Evolutionary conservation across 2,797 vertebrate genomes (phyloP).

Genomic region (Odontamblyopus rebecca): DNA sequence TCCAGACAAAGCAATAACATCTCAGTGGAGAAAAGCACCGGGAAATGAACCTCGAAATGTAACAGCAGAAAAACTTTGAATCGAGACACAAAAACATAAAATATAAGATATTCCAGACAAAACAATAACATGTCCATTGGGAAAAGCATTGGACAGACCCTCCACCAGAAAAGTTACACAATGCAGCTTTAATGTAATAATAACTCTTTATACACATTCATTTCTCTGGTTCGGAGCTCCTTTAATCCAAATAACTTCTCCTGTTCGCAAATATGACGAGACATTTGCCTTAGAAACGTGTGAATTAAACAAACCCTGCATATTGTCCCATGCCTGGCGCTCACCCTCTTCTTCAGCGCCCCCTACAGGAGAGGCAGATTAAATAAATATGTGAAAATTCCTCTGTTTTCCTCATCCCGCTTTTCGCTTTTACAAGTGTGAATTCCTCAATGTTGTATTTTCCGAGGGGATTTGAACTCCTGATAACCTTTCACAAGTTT

Average conservation of each 20-base stretch:
- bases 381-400: neutral
- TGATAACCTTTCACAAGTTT: conserved; percentile 33
- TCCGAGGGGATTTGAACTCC: conserved; percentile 47
- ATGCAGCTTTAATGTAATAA: too few species aligned
- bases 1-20: too few species aligned
- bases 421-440: conserved; percentile 18
- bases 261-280: neutral
- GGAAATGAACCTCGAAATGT: too few species aligned
- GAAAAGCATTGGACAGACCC: too few species aligned
- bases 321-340: conserved; percentile 1
- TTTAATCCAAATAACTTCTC: neutral
- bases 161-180: too few species aligned
- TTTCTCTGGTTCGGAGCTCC: too few species aligned
- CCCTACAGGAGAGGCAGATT: conserved; percentile 35
- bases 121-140: too few species aligned
- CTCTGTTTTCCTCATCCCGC: conserved; percentile 27
- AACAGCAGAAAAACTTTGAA: too few species aligned
- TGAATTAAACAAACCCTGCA: neutral
- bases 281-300: neutral
- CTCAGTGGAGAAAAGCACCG: too few species aligned
- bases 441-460: conserved; percentile 29
- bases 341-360: conserved; percentile 29
- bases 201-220: too few species aligned
- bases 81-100: too few species aligned
- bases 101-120: too few species aligned